Conservation (phyloP, 2,888 invertebrate species). For the Nudaria mundana region DNA sequence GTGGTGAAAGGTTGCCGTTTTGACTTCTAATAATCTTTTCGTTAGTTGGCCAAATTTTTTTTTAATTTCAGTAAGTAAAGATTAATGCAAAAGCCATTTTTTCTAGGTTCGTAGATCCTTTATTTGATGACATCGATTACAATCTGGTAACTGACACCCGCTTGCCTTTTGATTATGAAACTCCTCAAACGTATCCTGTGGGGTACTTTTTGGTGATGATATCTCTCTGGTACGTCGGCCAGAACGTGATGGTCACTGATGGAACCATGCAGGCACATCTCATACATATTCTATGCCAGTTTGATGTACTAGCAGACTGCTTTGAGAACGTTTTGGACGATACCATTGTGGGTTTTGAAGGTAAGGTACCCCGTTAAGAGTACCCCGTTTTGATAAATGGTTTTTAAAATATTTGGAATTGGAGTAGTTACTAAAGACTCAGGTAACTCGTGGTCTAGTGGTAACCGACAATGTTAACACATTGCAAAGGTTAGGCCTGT, state of each 20-base stretch:
- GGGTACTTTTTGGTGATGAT: conserved; percentile 44
- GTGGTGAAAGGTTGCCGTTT: too few species aligned
- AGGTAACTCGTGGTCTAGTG: too few species aligned
- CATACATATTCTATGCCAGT: conserved; percentile 62
- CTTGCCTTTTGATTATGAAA: conserved; percentile 49
- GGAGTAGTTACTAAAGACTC: too few species aligned
- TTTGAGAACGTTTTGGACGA: conserved; percentile 55
- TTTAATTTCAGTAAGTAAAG: too few species aligned
- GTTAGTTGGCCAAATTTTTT: too few species aligned
- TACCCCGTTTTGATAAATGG: too few species aligned
- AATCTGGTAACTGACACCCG: conserved; percentile 53
- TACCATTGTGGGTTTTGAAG: conserved; percentile 38
- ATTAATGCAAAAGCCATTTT: too few species aligned
- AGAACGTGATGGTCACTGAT: conserved; percentile 63
- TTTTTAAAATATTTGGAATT: too few species aligned
- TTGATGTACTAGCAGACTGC: conserved; percentile 54
- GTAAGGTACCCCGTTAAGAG: too few species aligned
- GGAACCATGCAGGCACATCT: conserved; percentile 59
- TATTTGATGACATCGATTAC: conserved; percentile 62
- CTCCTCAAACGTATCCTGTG: conserved; percentile 38
- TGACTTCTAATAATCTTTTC: too few species aligned
- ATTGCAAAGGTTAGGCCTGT: too few species aligned
- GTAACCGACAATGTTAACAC: too few species aligned
- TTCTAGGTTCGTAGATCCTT: conserved; percentile 58
- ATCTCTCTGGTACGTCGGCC: conserved; percentile 49